Base-by-base conservation (phyloP, 2,888 invertebrate species). In the Drosophila limbata region DNA sequence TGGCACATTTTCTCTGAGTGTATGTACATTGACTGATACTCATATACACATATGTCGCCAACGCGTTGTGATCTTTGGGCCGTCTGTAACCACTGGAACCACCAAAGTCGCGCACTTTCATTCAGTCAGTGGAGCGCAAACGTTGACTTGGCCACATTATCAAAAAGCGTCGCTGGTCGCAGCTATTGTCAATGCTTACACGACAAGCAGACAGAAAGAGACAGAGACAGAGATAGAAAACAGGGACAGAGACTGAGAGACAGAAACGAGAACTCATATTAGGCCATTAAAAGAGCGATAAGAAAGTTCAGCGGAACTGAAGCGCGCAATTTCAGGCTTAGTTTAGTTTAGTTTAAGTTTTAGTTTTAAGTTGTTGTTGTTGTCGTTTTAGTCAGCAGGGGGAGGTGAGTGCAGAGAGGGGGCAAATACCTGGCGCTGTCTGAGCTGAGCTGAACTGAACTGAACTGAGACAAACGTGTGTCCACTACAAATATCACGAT, bases 261-360 rank as follows among this genome's bases (percentile, higher is more conserved):
- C 50, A 47, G 55, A 51, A 57, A 69, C 59, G 71, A 81, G 78
- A 72, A 73, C 89, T 70, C 89, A 84, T 89, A 84, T 84, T 84
- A 72, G 89, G 82, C 84, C 89, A 84, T 88, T 84, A 88, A 89
- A 88, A 85, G 81, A 84, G 88, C 88, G 85, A 85, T 85, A 85
- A 85, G 85, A 89, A 89, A 85, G 88, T 89, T 85, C 88, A 85
- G 88, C 85, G 85, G 85, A 85, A 85, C 85, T 89, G 85, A 85
- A 85, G 86, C 88, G 89, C 75, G 85, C 84, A 84, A 84, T 84
- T 84, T 84, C 84, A 84, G 84, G 84, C 84, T 84, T 83, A 83
- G 85, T 84, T 84, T 84, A 84, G 79, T 72, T 80, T 61, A 66
- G 70, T 69, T 51, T 64, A 35, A 56, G 25, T 25, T 84, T 84